Percentiles rank a stretch among this genome's conserved stretches.
Conservation (phyloP, 1,140 invertebrate species). For the Habropoda laboriosa region DNA sequence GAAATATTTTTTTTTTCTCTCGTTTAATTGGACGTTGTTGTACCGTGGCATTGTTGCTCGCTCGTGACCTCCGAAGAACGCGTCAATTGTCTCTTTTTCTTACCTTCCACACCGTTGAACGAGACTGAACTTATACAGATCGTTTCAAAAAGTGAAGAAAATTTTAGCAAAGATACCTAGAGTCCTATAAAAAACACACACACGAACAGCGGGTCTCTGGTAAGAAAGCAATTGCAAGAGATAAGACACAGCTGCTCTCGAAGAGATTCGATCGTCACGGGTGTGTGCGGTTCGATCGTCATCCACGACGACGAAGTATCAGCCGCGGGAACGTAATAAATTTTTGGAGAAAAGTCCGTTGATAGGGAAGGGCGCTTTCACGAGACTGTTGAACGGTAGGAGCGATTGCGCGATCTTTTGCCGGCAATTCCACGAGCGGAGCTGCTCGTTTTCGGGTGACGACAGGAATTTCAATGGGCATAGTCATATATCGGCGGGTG, state of each 20-base stretch:
- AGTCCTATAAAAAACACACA: neutral
- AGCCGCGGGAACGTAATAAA: slow-evolving; percentile 11
- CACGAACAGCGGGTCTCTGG: neutral
- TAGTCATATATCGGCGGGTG: slow-evolving; percentile 45
- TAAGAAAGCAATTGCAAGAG: neutral
- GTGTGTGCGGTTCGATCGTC: neutral
- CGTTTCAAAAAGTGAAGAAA: too few relatives aligned
- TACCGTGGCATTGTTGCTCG: neutral
- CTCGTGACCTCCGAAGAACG: slow-evolving; percentile 1
- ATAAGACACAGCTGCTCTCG: neutral
- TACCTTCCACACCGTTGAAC: too few relatives aligned
- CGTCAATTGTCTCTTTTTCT: neutral
- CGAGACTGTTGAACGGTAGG: neutral
- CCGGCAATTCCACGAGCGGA: slow-evolving; percentile 45
- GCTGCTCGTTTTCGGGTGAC: slow-evolving; percentile 58
- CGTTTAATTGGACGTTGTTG: neutral
- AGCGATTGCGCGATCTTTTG: slow-evolving; percentile 57
- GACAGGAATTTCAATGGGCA: slow-evolving; percentile 61
- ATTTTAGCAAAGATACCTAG: too few relatives aligned
- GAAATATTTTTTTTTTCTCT: neutral
- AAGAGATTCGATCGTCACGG: neutral
- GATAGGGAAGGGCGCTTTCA: slow-evolving; percentile 35
- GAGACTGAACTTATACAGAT: too few relatives aligned
- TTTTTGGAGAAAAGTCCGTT: slow-evolving; percentile 25
- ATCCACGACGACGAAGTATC: neutral